These are phyloP conservation scores for Labeo rohita DNA, from an alignment of 2,113 vertebrate species.

Conservation along the genomic window DNA sequence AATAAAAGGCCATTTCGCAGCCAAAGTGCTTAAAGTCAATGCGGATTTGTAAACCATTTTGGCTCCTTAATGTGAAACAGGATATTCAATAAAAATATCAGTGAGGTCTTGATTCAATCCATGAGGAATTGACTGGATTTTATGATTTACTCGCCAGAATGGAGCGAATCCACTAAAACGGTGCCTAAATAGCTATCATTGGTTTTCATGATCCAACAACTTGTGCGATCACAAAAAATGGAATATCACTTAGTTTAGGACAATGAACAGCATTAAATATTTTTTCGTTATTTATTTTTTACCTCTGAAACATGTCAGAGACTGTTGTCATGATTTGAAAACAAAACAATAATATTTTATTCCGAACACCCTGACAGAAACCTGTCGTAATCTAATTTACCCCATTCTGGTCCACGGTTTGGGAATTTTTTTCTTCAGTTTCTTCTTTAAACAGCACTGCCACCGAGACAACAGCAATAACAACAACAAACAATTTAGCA, in stretches of 20 bases:
- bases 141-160: neutral
- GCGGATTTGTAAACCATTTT: slow-evolving; percentile 1
- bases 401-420: neutral
- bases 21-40: slow-evolving; percentile 15
- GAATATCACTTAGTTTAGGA: neutral
- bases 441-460: slow-evolving; percentile 55
- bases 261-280: neutral
- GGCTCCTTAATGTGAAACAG: neutral
- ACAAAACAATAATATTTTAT: neutral
- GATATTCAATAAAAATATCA: neutral
- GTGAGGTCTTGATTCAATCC: neutral
- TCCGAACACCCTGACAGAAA: slow-evolving; percentile 8
- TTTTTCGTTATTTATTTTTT: no score
- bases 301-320: neutral
- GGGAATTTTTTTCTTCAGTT: slow-evolving; percentile 62
- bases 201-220: neutral
- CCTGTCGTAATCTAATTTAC: slow-evolving; percentile 21
- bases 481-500: slow-evolving; percentile 28
- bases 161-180: neutral
- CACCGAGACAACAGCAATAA: slow-evolving; percentile 14
- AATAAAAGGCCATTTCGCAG: slow-evolving; percentile 12
- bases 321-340: neutral
- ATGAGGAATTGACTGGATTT: neutral
- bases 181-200: neutral
- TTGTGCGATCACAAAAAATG: neutral